Conservation (phyloP, 2,797 vertebrate genomes). For the Tiaroga cobitis region DNA sequence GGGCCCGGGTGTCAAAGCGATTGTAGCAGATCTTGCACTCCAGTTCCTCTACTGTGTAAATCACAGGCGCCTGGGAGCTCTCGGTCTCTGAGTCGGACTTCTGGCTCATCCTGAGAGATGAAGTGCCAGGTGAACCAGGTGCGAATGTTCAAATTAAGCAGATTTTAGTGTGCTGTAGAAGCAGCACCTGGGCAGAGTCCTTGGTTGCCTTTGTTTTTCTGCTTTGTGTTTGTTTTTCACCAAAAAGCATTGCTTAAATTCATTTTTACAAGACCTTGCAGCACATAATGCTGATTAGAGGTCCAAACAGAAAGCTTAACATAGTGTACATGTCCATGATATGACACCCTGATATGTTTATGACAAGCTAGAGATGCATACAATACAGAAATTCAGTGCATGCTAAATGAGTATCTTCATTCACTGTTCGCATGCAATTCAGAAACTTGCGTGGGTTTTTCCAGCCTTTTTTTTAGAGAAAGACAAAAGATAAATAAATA, state of each 20-base stretch:
- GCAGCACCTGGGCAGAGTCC: not conserved
- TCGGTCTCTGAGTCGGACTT: constrained; percentile 60
- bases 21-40: constrained; percentile 92
- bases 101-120: constrained; percentile 62
- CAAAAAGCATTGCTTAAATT: not conserved
- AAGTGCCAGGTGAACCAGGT: not conserved
- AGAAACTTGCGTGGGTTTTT: constrained; percentile 30
- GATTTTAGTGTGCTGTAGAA: not conserved
- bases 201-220: not conserved
- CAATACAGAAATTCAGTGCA: constrained; percentile 47
- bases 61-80: constrained; percentile 57
- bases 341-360: constrained; percentile 47
- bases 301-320: not conserved
- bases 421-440: not conserved
- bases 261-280: constrained; percentile 7
- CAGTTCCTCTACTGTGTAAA: constrained; percentile 76
- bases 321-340: not conserved
- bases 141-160: constrained; percentile 5
- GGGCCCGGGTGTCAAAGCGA: constrained; percentile 77
- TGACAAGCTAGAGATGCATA: not conserved
- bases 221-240: not conserved
- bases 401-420: constrained; percentile 34
- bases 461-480: constrained; percentile 6
- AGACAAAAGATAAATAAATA: constrained; percentile 39
- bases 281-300: not conserved